Conservation (phyloP, 2,113 vertebrate species). For the Phaetusa simplex region DNA sequence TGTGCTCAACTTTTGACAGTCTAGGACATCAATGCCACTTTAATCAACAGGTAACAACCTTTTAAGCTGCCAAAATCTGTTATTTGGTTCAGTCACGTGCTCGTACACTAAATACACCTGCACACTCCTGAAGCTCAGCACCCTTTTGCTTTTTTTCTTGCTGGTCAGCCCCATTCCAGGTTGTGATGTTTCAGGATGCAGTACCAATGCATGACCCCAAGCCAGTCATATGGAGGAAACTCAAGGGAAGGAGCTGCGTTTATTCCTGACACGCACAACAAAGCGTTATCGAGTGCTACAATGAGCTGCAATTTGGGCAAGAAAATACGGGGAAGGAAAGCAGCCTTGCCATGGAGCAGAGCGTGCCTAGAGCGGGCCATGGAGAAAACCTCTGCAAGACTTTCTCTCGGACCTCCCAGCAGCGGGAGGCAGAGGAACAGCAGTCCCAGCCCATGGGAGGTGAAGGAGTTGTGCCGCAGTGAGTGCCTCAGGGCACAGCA, state of each 20-base stretch:
- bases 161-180: background rate
- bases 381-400: background rate
- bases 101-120: background rate
- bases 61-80: background rate
- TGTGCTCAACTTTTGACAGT: background rate
- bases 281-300: background rate
- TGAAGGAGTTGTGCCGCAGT: background rate
- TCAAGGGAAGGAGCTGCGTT: background rate
- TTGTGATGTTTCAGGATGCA: too few relatives aligned
- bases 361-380: background rate
- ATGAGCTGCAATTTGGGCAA: background rate
- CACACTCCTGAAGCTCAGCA: background rate
- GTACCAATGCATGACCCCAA: background rate
- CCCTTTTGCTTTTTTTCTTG: background rate
- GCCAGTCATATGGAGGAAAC: background rate
- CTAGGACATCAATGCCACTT: background rate
- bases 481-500: background rate
- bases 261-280: fast-evolving
- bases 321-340: background rate
- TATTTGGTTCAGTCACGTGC: background rate
- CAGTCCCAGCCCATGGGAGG: background rate
- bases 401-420: background rate
- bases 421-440: background rate
- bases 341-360: background rate
- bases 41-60: background rate